Evolutionary conservation across 2,113 vertebrate species (phyloP).

Genomic region (Cyprinus carpio): DNA sequence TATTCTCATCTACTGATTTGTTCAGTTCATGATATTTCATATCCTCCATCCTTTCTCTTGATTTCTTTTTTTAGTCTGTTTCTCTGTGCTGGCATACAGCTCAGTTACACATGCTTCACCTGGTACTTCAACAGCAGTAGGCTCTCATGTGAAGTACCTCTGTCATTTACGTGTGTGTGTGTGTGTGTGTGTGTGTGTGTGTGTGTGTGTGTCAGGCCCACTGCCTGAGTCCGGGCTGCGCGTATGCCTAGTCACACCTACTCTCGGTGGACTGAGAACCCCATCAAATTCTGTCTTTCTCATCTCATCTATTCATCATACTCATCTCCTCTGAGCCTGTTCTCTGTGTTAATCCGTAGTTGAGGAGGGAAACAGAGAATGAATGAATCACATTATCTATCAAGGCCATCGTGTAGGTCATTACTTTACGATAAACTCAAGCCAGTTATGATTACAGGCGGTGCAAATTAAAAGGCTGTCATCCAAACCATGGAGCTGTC

Average conservation of each 20-base stretch:
- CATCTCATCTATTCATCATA: constrained; percentile 34
- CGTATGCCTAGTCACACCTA: constrained; percentile 7
- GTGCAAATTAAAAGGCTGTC: constrained; percentile 38
- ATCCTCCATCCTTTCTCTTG: not conserved
- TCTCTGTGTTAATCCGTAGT: not conserved
- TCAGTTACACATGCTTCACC: constrained; percentile 38
- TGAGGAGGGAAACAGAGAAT: constrained; percentile 5
- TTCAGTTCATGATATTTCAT: not conserved
- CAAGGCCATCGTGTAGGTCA: constrained; percentile 40
- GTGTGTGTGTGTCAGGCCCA: not conserved
- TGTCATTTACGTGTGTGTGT: constrained; percentile 7
- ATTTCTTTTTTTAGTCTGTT: not conserved
- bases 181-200: constrained; percentile 18
- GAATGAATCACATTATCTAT: constrained; percentile 38
- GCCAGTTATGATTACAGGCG: constrained; percentile 37
- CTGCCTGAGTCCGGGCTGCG: constrained; percentile 2
- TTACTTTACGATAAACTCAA: constrained; percentile 39
- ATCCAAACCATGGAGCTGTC: constrained; percentile 17
- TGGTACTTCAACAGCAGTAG: constrained; percentile 36
- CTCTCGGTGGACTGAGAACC: not conserved
- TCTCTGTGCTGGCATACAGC: not conserved
- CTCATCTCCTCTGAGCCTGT: constrained; percentile 18
- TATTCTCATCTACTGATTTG: not conserved
- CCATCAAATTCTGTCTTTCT: constrained; percentile 42
- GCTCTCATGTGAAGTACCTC: constrained; percentile 44